Evolutionary conservation across 2,888 invertebrate genomes (phyloP), one percentile per base, ranked within the genome.

Genomic region (Mycalesis mineus): DNA sequence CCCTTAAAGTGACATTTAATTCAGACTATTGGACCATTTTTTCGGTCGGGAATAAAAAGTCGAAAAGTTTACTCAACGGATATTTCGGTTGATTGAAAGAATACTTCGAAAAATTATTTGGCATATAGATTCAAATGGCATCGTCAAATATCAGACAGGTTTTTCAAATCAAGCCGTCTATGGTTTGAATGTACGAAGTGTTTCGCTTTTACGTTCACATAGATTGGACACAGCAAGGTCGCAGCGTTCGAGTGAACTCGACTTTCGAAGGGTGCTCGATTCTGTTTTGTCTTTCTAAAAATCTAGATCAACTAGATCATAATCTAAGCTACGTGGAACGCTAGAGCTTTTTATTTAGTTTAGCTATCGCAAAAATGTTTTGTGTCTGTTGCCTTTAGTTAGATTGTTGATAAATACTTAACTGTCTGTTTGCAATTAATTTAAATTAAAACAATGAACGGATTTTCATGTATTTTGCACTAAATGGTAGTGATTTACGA

Each of bases 241-340:
- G 57, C n/a, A 11, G 41, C 51, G 48, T 51, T 57, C 28, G 17
- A 60, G 60, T 55, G 59, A 29, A 36, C 59, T 62, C 59, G 47
- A 57, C 57, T 53, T 58, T 54, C 36, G 41, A 57, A 62, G 59
- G 60, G 57, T 48, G 36, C 62, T 62, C 42, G 52, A 42, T 52
- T 61, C 62, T 55, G 57, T 57, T 62, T 57, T 62, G 54, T 56
- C 37, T 58, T 41, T 51, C 52, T 44, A 55, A 57, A 39, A 52
- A 48, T 57, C 57, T 52, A 57, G 58, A 60, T 39, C 59, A 54
- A 47, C 36, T 40, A 14, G 40, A 50, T 50, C 40, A 29, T 28
- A 40, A 22, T 50, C 50, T 39, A 14, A 39, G 49, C 39, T 22
- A 39, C 8, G 36, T 37, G 39, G 37, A 13, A 33, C 33, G 11